These are phyloP conservation scores for Habrosyne pyritoides DNA, from an alignment of 2,888 invertebrate species.

Conservation along the genomic window DNA sequence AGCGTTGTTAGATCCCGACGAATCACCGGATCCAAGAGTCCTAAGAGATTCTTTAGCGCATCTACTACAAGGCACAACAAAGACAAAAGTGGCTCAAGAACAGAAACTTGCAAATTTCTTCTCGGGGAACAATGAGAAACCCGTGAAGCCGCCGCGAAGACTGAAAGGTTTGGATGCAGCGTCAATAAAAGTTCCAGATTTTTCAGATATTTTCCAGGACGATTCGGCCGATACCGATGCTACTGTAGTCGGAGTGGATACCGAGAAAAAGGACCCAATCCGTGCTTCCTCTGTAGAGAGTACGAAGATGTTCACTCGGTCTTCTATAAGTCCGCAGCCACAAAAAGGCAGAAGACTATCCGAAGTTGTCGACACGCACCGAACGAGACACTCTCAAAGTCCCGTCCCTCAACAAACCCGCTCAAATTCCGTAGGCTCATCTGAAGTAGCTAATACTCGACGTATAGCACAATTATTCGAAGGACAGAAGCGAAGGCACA, in stretches of 20 bases:
- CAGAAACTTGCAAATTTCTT: slow-evolving; percentile 55
- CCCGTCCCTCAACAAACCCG: slow-evolving; percentile 50
- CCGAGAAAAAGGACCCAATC: slow-evolving; percentile 30
- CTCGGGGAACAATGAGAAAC: slow-evolving; percentile 43
- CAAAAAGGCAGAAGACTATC: slow-evolving; percentile 50
- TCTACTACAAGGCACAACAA: slow-evolving; percentile 58
- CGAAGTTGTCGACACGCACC: slow-evolving; percentile 43
- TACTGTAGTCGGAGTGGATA: slow-evolving; percentile 45
- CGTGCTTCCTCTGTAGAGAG: slow-evolving; percentile 37
- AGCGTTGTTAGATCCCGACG: slow-evolving; percentile 65
- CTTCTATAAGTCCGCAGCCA: slow-evolving; percentile 34
- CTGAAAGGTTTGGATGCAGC: slow-evolving; percentile 63
- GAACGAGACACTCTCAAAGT: slow-evolving; percentile 51
- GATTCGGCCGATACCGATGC: slow-evolving; percentile 62
- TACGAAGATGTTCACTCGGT: slow-evolving; percentile 15
- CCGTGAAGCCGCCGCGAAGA: slow-evolving; percentile 52
- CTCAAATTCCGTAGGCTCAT: slow-evolving; percentile 59
- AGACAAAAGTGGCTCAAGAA: slow-evolving; percentile 43
- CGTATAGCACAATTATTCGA: slow-evolving; percentile 69
- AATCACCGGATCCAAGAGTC: slow-evolving; percentile 59
- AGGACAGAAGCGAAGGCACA: slow-evolving; percentile 52
- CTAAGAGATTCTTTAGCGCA: slow-evolving; percentile 59
- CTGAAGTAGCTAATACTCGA: slow-evolving; percentile 55
- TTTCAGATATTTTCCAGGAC: slow-evolving; percentile 53
- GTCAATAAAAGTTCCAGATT: slow-evolving; percentile 41